Evolutionary conservation across 2,888 invertebrate genomes (phyloP).

Genomic region (Cryptocephalus moraei): DNA sequence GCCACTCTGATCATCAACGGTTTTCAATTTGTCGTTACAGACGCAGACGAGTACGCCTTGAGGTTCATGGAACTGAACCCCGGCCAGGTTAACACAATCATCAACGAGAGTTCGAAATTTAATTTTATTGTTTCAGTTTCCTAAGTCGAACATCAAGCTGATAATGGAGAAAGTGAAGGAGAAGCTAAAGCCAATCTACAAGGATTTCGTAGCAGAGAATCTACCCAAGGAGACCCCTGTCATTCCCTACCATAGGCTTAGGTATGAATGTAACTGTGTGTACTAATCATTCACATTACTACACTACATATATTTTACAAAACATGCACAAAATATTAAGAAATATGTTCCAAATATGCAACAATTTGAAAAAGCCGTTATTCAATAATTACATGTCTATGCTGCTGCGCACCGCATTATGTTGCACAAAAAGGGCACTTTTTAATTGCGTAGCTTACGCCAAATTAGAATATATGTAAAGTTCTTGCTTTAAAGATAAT

Average conservation of each 20-base stretch:
- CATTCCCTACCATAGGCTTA: constrained; percentile 36
- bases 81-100: constrained; percentile 46
- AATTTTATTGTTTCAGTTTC: constrained; percentile 46
- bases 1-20: constrained; percentile 65
- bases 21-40: constrained; percentile 66
- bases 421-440: too few relatives aligned
- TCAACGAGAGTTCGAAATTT: neutral
- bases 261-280: constrained; percentile 24
- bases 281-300: neutral
- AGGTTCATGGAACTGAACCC: constrained; percentile 77
- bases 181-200: constrained; percentile 57
- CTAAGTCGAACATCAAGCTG: constrained; percentile 57
- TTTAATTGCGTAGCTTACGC: too few relatives aligned
- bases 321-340: too few relatives aligned
- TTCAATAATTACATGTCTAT: too few relatives aligned
- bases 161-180: constrained; percentile 68
- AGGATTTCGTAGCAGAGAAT: constrained; percentile 65
- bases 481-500: too few relatives aligned
- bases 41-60: constrained; percentile 79
- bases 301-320: neutral
- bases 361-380: too few relatives aligned
- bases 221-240: constrained; percentile 37
- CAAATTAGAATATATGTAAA: too few relatives aligned
- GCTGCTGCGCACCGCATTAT: too few relatives aligned
- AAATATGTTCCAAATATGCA: too few relatives aligned